Evolutionary conservation across 2,888 invertebrate species (phyloP).

Genomic region (Drosophila helvetica): DNA sequence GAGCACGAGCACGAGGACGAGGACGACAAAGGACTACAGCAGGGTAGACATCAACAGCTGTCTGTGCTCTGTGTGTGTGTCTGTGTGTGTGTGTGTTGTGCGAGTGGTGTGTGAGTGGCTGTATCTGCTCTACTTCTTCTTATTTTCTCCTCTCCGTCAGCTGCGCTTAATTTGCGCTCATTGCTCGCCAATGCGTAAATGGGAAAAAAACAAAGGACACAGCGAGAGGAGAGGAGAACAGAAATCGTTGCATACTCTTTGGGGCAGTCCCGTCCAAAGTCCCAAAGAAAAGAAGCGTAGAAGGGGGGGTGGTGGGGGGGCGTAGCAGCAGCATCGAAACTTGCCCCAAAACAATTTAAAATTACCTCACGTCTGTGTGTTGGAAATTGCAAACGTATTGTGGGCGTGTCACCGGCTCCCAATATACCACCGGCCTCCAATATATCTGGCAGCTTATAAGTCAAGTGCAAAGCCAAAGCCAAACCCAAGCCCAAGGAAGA

Average conservation of each 20-base stretch:
- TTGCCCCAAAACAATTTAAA: conserved; percentile 75
- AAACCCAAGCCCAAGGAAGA: not conserved
- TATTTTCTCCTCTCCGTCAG: conserved; percentile 38
- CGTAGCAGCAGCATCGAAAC: conserved; percentile 52
- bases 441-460: conserved; percentile 77
- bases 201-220: conserved; percentile 47
- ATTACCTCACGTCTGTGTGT: conserved; percentile 79
- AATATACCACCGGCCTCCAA: conserved; percentile 21
- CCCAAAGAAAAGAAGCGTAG: conserved; percentile 39
- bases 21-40: conserved; percentile 20
- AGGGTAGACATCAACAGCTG: conserved; percentile 24
- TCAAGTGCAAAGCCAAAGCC: conserved; percentile 69
- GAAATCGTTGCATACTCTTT: conserved; percentile 56
- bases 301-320: conserved; percentile 1
- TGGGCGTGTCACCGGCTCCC: conserved; percentile 61
- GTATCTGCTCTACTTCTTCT: conserved; percentile 39
- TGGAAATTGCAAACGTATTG: conserved; percentile 75
- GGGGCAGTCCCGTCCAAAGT: conserved; percentile 47
- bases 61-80: conserved; percentile 5
- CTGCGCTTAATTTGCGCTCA: conserved; percentile 73
- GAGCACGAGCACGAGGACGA: conserved; percentile 35
- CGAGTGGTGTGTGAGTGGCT: conserved; percentile 2
- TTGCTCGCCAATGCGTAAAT: conserved; percentile 62
- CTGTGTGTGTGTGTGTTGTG: conserved; percentile 7
- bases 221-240: conserved; percentile 25